These are phyloP conservation scores for Anastatus disparis DNA, from an alignment of 1,140 invertebrate genomes.

Conservation along the genomic window DNA sequence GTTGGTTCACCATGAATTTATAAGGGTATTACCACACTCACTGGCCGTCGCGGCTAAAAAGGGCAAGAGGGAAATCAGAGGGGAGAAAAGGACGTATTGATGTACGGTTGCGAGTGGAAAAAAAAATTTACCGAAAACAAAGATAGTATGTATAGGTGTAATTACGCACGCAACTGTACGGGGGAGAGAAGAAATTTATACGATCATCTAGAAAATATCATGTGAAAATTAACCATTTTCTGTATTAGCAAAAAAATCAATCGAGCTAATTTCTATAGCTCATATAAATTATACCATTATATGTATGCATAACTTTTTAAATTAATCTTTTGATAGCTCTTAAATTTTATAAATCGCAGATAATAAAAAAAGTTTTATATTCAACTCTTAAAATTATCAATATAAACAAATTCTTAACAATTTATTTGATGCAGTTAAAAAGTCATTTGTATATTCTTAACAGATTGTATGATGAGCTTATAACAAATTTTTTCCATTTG, in stretches of 20 bases:
- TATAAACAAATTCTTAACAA: too few relatives aligned
- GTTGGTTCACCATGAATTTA: slow-evolving; percentile 53
- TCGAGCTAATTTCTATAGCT: background rate
- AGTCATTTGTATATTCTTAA: too few relatives aligned
- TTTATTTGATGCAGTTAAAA: too few relatives aligned
- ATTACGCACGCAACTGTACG: background rate
- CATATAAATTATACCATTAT: too few relatives aligned
- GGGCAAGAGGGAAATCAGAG: slow-evolving; percentile 8
- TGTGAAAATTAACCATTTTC: slow-evolving; percentile 1
- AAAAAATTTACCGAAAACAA: background rate
- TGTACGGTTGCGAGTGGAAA: background rate
- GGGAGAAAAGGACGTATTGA: background rate
- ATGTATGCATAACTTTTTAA: too few relatives aligned
- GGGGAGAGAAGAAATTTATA: background rate
- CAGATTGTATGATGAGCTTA: too few relatives aligned
- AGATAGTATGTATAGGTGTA: background rate
- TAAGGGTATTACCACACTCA: slow-evolving; percentile 52
- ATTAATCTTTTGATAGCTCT: too few relatives aligned
- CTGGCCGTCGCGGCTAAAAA: background rate
- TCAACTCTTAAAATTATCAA: too few relatives aligned
- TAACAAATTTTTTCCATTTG: too few relatives aligned
- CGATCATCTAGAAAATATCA: background rate
- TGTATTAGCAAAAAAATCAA: background rate
- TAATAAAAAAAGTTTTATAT: too few relatives aligned
- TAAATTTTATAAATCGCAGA: background rate